These are phyloP conservation scores for Xyliphius kryptos DNA, from an alignment of 2,113 vertebrate species.

Conservation along the genomic window DNA sequence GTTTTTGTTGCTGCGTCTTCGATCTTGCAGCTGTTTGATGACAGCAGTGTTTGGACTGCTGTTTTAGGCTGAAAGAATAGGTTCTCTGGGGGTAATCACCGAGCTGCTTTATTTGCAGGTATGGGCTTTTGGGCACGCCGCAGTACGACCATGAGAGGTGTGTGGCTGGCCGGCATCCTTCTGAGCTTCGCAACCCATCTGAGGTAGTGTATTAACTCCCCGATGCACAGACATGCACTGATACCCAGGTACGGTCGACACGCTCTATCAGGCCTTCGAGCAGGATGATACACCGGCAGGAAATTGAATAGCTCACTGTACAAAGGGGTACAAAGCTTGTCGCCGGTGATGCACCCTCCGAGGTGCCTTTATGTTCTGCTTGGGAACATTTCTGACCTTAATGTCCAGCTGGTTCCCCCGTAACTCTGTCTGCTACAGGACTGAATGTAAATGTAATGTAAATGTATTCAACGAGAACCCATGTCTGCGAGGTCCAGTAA, in stretches of 20 bases:
- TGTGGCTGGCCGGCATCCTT: slow-evolving; percentile 73
- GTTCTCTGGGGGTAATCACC: slow-evolving; percentile 21
- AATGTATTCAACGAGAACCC: too few relatives aligned
- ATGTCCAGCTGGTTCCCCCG: not conserved
- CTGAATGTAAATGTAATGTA: too few relatives aligned
- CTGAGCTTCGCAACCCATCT: slow-evolving; percentile 78
- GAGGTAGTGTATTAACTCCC: slow-evolving; percentile 70
- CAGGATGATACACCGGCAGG: too few relatives aligned
- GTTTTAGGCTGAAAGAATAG: too few relatives aligned
- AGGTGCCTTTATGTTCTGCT: not conserved
- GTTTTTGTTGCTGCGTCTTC: not conserved
- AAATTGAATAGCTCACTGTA: too few relatives aligned
- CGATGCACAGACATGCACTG: not conserved
- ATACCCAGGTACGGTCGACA: not conserved
- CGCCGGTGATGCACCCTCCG: too few relatives aligned
- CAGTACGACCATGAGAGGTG: slow-evolving; percentile 80
- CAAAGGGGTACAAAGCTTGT: too few relatives aligned
- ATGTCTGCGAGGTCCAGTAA: too few relatives aligned
- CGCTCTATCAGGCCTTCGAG: too few relatives aligned
- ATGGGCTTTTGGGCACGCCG: slow-evolving; percentile 87
- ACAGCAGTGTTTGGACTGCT: too few relatives aligned
- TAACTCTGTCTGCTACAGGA: too few relatives aligned
- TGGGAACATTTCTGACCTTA: not conserved
- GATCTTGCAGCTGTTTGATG: too few relatives aligned
- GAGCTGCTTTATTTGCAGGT: slow-evolving; percentile 63